These are phyloP conservation scores for Podocnemis expansa DNA, from an alignment of 2,113 vertebrate species.

Conservation along the genomic window DNA sequence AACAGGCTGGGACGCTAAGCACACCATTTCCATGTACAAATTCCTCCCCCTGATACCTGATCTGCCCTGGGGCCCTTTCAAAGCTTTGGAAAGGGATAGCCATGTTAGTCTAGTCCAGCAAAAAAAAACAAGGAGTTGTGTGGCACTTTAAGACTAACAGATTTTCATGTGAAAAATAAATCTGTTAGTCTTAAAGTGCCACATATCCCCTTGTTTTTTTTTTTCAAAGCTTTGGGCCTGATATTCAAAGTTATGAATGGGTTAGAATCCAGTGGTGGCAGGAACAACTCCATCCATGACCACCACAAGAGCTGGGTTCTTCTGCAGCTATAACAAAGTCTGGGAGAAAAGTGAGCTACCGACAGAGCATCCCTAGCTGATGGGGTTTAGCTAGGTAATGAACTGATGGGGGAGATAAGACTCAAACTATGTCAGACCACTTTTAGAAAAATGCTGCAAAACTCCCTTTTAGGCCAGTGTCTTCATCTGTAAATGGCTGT, in stretches of 20 bases:
- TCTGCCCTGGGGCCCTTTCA: background rate
- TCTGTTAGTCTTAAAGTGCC: too few species aligned
- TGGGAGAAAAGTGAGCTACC: background rate
- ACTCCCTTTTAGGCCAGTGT: background rate
- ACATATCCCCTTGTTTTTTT: too few species aligned
- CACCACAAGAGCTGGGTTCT: background rate
- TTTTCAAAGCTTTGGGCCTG: background rate
- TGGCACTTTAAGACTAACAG: too few species aligned
- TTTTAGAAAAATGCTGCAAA: background rate
- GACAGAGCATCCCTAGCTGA: background rate
- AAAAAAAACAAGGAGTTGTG: too few species aligned
- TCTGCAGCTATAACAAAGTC: background rate
- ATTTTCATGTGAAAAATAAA: too few species aligned
- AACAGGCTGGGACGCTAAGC: background rate
- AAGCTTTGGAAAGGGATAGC: too few species aligned
- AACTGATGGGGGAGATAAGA: background rate
- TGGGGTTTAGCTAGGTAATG: background rate
- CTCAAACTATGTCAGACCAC: background rate
- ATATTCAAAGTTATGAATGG: background rate
- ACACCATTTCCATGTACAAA: background rate
- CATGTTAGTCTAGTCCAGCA: too few species aligned
- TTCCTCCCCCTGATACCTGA: background rate
- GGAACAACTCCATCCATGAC: background rate
- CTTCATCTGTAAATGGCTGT: background rate
- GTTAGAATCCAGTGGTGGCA: fast-evolving